Conservation (phyloP, 2,113 vertebrate genomes). For the Hiodon tergisus region DNA sequence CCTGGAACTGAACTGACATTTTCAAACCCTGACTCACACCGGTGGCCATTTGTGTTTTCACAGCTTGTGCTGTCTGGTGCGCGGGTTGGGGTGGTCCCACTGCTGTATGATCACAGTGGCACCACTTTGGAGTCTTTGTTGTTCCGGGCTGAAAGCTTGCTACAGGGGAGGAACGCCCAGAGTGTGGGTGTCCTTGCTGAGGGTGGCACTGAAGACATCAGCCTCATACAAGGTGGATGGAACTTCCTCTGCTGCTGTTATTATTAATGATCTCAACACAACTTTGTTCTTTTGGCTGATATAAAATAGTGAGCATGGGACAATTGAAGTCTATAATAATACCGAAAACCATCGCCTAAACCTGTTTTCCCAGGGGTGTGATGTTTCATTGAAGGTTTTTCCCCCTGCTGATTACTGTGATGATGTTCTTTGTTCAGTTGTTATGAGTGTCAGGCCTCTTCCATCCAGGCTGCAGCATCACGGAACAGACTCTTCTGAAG, state of each 20-base stretch:
- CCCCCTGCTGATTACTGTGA: neutral
- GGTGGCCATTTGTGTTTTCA: neutral
- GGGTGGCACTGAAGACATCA: conserved; percentile 66
- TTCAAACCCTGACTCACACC: no score
- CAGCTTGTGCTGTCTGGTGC: conserved; percentile 70
- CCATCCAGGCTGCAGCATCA: conserved; percentile 59
- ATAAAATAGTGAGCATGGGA: neutral
- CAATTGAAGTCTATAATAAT: no score
- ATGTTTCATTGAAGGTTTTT: neutral
- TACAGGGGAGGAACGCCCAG: conserved; percentile 54
- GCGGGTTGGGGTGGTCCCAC: conserved; percentile 48
- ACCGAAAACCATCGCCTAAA: no score
- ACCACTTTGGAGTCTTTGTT: conserved; percentile 63
- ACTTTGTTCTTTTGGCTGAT: neutral
- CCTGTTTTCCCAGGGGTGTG: neutral
- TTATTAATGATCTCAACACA: no score
- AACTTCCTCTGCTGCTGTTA: neutral
- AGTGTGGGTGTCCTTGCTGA: conserved; percentile 70
- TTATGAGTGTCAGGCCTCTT: neutral
- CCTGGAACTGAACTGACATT: no score
- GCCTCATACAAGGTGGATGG: conserved; percentile 64
- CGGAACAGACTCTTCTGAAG: conserved; percentile 55
- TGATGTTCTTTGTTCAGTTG: conserved; percentile 6
- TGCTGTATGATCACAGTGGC: conserved; percentile 69
- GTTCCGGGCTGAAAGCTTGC: conserved; percentile 51